Evolutionary conservation across 2,113 vertebrate species (phyloP).

Genomic region (Oenanthe oenanthe): DNA sequence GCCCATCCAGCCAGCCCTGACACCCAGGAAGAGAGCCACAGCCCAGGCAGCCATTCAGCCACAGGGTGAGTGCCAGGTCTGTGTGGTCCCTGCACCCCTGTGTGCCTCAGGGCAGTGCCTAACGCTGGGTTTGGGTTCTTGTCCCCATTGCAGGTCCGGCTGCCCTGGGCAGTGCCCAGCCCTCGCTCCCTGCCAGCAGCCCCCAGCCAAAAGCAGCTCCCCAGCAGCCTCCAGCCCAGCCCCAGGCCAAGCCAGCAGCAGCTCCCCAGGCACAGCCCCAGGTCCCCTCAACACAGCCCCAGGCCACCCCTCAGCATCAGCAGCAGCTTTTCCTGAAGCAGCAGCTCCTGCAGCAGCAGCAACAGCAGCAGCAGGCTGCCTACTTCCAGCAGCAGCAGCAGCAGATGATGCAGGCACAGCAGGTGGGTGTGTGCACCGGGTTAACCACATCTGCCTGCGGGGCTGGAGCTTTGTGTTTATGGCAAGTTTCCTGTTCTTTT

Average conservation of each 20-base stretch:
- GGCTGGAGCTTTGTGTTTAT: background rate
- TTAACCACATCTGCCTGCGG: background rate
- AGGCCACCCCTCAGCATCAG: conserved; percentile 86
- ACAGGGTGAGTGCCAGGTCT: background rate
- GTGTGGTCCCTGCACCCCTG: fast-evolving
- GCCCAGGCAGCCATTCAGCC: conserved; percentile 76
- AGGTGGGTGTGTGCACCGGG: conserved; percentile 68
- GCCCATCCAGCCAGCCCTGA: conserved; percentile 93
- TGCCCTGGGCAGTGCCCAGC: conserved; percentile 55
- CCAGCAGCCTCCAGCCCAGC: conserved; percentile 71
- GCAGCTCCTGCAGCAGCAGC: conserved; percentile 73
- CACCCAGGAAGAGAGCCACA: conserved; percentile 89
- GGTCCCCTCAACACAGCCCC: conserved; percentile 69
- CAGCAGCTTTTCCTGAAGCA: conserved; percentile 90
- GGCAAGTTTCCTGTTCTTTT: fast-evolving
- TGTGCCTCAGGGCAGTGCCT: fast-evolving
- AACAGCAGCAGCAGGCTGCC: conserved; percentile 47
- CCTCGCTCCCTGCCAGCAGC: conserved; percentile 60
- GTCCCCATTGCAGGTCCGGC: conserved; percentile 47
- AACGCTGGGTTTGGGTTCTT: fast-evolving
- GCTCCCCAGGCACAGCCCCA: conserved; percentile 55
- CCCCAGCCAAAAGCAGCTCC: conserved; percentile 77
- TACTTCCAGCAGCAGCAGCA: conserved; percentile 70
- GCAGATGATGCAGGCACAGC: conserved; percentile 80
- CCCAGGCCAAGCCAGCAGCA: conserved; percentile 53